Conservation (phyloP, 2,888 invertebrate species). For the Dynastes hyllus region DNA sequence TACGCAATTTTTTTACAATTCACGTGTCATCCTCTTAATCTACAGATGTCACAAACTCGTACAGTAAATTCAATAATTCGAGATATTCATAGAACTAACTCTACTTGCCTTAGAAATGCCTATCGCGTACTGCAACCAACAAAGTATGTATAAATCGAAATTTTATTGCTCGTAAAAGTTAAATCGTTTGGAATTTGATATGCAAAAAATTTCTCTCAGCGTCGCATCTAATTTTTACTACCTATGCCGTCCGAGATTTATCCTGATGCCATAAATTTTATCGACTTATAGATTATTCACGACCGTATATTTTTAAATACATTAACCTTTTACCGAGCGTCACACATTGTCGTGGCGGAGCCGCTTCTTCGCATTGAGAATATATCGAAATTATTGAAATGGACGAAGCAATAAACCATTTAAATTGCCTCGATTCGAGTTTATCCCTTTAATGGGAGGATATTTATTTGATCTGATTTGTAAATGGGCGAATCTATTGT, state of each 20-base stretch:
- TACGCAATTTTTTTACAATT: too few species aligned
- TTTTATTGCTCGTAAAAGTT: conserved; percentile 1
- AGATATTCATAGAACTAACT: background rate
- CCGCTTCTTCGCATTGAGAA: too few species aligned
- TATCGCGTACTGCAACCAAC: background rate
- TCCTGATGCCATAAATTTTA: conserved; percentile 12
- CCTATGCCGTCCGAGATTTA: background rate
- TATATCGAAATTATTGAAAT: too few species aligned
- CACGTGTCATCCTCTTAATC: too few species aligned
- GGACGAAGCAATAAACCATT: too few species aligned
- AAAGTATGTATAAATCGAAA: conserved; percentile 1
- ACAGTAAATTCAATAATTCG: too few species aligned
- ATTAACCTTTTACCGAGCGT: conserved; percentile 17
- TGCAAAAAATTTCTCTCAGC: conserved; percentile 5
- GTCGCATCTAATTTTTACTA: background rate
- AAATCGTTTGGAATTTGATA: conserved; percentile 15
- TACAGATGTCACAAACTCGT: too few species aligned
- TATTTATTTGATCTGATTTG: too few species aligned
- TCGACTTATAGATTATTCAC: conserved; percentile 28
- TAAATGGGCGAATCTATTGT: too few species aligned
- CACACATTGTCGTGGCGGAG: too few species aligned
- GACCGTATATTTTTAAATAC: conserved; percentile 29
- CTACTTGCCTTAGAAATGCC: background rate
- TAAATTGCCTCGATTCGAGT: too few species aligned
- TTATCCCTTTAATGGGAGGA: too few species aligned